These are phyloP conservation scores for Bergia puertoricense DNA, from an alignment of 92 coral and sea anemone genomes.

Conservation along the genomic window DNA sequence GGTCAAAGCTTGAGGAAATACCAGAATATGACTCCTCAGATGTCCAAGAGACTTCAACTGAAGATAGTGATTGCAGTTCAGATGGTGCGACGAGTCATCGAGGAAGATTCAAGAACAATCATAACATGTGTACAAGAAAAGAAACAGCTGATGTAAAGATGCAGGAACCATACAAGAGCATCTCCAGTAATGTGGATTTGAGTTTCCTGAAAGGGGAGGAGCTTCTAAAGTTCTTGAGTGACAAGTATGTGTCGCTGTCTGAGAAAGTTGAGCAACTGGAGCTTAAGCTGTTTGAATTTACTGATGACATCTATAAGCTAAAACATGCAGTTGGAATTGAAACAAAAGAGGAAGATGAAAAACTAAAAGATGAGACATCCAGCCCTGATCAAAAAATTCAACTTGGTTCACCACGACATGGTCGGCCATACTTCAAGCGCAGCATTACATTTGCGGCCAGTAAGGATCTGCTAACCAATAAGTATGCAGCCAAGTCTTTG, in stretches of 20 bases:
- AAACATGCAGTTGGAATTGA: constrained; percentile 74
- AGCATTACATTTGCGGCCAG: constrained; percentile 62
- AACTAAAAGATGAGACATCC: constrained; percentile 11
- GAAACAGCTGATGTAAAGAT: background rate
- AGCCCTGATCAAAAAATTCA: background rate
- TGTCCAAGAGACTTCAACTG: constrained; percentile 66
- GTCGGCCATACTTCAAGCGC: constrained; percentile 56
- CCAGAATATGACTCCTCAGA: constrained; percentile 76
- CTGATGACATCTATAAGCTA: constrained; percentile 77
- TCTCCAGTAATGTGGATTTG: background rate
- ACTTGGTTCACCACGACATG: constrained; percentile 37
- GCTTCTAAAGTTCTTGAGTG: constrained; percentile 64
- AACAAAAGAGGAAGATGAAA: constrained; percentile 39
- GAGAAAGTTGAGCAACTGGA: constrained; percentile 84
- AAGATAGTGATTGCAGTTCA: constrained; percentile 44
- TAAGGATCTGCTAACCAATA: constrained; percentile 61
- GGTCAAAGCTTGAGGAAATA: constrained; percentile 60
- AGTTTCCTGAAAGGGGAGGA: constrained; percentile 48
- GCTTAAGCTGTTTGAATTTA: constrained; percentile 77
- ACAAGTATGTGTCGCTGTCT: constrained; percentile 65
- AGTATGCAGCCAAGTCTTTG: constrained; percentile 62
- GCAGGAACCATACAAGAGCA: background rate
- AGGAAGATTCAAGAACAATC: background rate
- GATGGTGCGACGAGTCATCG: background rate
- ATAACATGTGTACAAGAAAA: background rate